Conservation (phyloP, 2,797 vertebrate genomes). For the Catostomus latipinnis region DNA sequence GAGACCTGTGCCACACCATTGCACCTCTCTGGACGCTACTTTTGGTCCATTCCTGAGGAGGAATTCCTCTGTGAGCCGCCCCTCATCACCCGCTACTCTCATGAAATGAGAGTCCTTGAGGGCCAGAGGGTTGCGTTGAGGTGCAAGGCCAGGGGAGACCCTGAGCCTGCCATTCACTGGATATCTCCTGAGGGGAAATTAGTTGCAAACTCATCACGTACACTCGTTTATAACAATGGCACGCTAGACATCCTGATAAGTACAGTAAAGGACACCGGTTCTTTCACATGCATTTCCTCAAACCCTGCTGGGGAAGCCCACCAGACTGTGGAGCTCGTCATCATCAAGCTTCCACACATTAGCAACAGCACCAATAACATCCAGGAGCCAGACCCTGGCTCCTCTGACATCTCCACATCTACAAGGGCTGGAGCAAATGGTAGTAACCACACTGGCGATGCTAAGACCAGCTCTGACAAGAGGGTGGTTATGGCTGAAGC, state of each 20-base stretch:
- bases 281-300: slow-evolving; percentile 97
- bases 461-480: slow-evolving; percentile 89
- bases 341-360: slow-evolving; percentile 96
- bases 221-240: slow-evolving; percentile 90
- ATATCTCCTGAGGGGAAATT: slow-evolving; percentile 96
- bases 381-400: slow-evolving; percentile 94
- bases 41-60: slow-evolving; percentile 97
- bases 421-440: slow-evolving; percentile 91
- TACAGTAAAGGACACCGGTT: slow-evolving; percentile 95
- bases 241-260: slow-evolving; percentile 96
- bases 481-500: slow-evolving; percentile 92
- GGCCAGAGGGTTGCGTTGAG: slow-evolving; percentile 93
- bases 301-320: slow-evolving; percentile 96
- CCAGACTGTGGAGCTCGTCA: slow-evolving; percentile 88
- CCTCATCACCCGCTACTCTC: slow-evolving; percentile 93
- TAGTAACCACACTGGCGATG: slow-evolving; percentile 90
- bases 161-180: slow-evolving; percentile 97
- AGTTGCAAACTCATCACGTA: slow-evolving; percentile 92
- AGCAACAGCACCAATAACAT: slow-evolving; percentile 96
- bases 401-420: slow-evolving; percentile 96
- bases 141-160: slow-evolving; percentile 96
- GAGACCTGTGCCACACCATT: slow-evolving; percentile 95
- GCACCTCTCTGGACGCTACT: slow-evolving; percentile 92
- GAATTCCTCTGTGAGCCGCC: slow-evolving; percentile 97
- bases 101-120: slow-evolving; percentile 94